Base-by-base conservation (phyloP, 2,888 invertebrate genomes). In the Aplocera efformata region DNA sequence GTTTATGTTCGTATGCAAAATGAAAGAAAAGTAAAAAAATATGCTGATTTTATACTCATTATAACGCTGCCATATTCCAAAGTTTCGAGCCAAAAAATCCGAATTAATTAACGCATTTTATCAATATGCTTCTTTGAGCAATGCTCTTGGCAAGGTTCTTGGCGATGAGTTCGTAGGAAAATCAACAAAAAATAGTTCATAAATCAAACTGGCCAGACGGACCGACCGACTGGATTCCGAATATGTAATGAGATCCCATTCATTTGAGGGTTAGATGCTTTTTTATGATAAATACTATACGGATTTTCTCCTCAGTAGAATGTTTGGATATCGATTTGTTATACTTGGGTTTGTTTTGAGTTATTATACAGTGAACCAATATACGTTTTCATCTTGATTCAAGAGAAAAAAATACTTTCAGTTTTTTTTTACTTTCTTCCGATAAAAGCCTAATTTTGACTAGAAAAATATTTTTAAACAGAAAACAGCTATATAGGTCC, bases 191-290 rank as follows among this genome's bases (percentile, higher is more conserved):
- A 84, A 79, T 67, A 52, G 72, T 65, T 57, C 72, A 81, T 86
- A 81, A 86, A 86, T 88, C 84, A 85, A 58, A 47, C 42, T 54
- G 56, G 70, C 62, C 79, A 78, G 81, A 77, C 86, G 76, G 82
- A 72, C 60, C 70, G 79, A 67, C 65, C 66, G 66, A 60, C 56
- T 63, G 64, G 56, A 55, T 67, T 58, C 68, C 58, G 83, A 80
- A 82, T 83, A 70, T 60, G 62, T 68, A 81, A 85, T 81, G 78
- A 81, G 72, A 56, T 48, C 55, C 56, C 67, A 65, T 72, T 75
- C 72, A 68, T 78, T 80, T 73, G 72, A 66, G 76, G 72, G 75
- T 79, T 77, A 69, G 59, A 55, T 60, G 59, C 58, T 67, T 68
- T 67, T 70, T 68, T 68, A 67, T 67, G 59, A 56, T 67, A n/a